Base-by-base conservation (phyloP, 2,113 vertebrate genomes). In the Coreoperca whiteheadi region DNA sequence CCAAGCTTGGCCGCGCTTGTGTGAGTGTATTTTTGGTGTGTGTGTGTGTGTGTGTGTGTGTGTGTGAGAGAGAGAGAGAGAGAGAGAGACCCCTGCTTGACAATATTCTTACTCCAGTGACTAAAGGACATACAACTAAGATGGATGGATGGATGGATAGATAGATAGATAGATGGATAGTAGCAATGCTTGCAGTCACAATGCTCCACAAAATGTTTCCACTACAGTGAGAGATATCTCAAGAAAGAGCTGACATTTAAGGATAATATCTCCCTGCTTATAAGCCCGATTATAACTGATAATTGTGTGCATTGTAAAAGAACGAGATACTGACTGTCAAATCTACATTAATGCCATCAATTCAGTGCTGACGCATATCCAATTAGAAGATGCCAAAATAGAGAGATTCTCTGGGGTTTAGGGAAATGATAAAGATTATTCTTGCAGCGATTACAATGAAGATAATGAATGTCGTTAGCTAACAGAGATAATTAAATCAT, bases 331-430 rank as follows among this genome's bases (percentile, higher is more conserved):
- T 57, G 56, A 25, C 81, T 87, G 66, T 74, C 77, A 90, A 46
- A 88, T 86, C 76, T 70, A 32, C 69, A 87, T 81, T 80, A 77
- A 59, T 68, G 18, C 54, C 61, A 82, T 87, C 53, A 64, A 56
- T 89, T 88, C 69, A 61, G 43, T 14, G 2, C 72, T 76, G 82
- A 83, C n/a, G 30, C 65, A 70, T 50, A 76, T 84, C 79, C 66
- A 84, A 78, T 90, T 82, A 88, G 34, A 81, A 61, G 46, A 79
- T 87, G 80, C 65, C 69, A 87, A 85, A 89, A 64, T 30, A 75
- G 34, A 82, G 71, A 57, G 50, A 85, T 74, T 88, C 83, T 73
- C 65, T 64, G 51, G 78, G 79, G 75, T 91, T 91, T 72, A 68
- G 53, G 67, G 74, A 81, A 85, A 83, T 64, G 21, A 65, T 59